Evolutionary conservation across 1,140 invertebrate species (phyloP), one percentile per base, ranked within the genome.

Genomic region (Leptinotarsa lineolata): DNA sequence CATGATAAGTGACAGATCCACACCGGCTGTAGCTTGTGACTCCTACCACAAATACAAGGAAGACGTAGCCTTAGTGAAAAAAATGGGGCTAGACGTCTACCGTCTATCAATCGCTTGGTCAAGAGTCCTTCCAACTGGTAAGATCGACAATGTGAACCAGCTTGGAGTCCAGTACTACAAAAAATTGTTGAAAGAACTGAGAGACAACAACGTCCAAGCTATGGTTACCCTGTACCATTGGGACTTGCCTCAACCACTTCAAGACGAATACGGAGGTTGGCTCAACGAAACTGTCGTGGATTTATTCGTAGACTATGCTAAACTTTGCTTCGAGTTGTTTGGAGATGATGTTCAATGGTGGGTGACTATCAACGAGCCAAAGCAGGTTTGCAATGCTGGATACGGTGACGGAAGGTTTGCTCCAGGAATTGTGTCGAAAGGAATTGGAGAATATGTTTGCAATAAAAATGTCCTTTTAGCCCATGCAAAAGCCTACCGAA

Each of bases 351-450:
- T 68, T 54, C 20, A 54, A 22, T 68, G 48, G 44, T 68, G 67
- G 67, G 45, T 68, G 2, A 68, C 67, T 21, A 24, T 63, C 21
- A 63, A 63, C 15, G 61, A 63, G 24, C 61, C 61, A 21, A 45
- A 68, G 16, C 70, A 72, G 21, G 61, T 72, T 18, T 72, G 70
- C 45, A 39, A 65, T 24, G 39, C 60, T 48, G 70, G 70, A 12
- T 72, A 72, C 65, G 63, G 70, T 20, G 30, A n/a, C n/a, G 45
- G 30, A 18, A 24, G 18, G 5, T 46, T 54, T 11, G 60, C 70
- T 76, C 88, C 46, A 87, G 88, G 77, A 86, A 85, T 74, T 84
- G 88, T 74, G 88, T 82, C n/a, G 76, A 88, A 16, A 77, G 89
- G 20, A 85, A 87, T 73, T 84, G 86, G 4, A 87, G 89, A 78